Conservation (phyloP, 2,888 invertebrate genomes). For the Graphium colonna region DNA sequence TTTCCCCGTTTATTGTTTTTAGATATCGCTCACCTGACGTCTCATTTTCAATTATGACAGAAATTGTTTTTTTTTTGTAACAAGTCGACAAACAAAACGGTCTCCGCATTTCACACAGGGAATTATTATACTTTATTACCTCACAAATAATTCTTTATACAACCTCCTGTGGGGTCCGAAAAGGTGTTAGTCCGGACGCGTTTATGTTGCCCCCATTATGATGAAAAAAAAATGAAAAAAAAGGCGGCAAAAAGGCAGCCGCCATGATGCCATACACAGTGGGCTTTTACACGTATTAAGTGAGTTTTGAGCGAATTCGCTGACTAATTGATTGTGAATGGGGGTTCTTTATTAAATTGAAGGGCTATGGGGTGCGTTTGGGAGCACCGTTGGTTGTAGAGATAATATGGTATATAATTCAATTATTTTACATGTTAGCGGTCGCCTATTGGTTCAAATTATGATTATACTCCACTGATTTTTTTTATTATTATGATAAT, state of each 20-base stretch:
- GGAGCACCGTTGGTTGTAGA: slow-evolving; percentile 28
- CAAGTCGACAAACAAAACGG: too few species aligned
- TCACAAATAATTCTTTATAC: slow-evolving; percentile 64
- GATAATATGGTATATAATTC: slow-evolving; percentile 34
- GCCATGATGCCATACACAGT: slow-evolving; percentile 47
- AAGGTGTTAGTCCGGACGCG: slow-evolving; percentile 74
- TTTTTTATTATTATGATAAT: too few species aligned
- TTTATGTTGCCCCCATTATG: slow-evolving; percentile 72
- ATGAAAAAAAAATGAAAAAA: slow-evolving; percentile 52
- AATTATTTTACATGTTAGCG: background rate
- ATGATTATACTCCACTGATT: too few species aligned
- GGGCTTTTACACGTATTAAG: slow-evolving; percentile 61
- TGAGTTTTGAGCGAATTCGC: slow-evolving; percentile 58
- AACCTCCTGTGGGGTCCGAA: slow-evolving; percentile 71
- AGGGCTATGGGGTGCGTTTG: slow-evolving; percentile 48
- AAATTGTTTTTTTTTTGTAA: too few species aligned
- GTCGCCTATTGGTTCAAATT: too few species aligned
- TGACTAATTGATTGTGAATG: slow-evolving; percentile 74
- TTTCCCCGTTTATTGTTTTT: too few species aligned
- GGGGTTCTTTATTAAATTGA: slow-evolving; percentile 50
- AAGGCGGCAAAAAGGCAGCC: slow-evolving; percentile 62
- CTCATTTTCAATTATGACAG: too few species aligned
- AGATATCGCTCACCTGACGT: too few species aligned
- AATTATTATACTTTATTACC: slow-evolving; percentile 72
- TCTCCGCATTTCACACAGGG: slow-evolving; percentile 29